Evolutionary conservation across 2,888 invertebrate species (phyloP).

Genomic region (Scelioninae gen. 1): DNA sequence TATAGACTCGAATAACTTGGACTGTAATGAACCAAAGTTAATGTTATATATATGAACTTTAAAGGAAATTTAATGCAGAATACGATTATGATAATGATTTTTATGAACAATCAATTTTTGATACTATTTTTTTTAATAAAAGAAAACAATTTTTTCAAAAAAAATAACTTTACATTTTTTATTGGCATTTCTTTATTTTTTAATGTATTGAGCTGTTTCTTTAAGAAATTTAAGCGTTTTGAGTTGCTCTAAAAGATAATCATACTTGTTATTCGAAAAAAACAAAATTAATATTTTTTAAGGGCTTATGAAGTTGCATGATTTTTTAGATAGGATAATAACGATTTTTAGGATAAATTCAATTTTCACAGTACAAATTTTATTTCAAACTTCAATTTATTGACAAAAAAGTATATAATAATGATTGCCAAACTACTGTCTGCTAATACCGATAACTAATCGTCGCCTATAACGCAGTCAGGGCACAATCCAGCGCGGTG

Average conservation of each 20-base stretch:
- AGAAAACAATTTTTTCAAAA: slow-evolving; percentile 12
- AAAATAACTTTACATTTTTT: slow-evolving; percentile 13
- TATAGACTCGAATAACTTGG: too few species aligned
- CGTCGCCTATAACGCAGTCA: slow-evolving; percentile 8
- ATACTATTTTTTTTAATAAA: slow-evolving; percentile 19
- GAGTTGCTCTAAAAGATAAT: slow-evolving; percentile 22
- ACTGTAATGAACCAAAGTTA: too few species aligned
- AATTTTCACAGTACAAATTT: too few species aligned
- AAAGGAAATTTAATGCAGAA: too few species aligned
- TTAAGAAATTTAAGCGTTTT: neutral
- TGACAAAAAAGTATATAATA: slow-evolving; percentile 9
- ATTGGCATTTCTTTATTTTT: slow-evolving; percentile 17
- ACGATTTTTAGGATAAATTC: slow-evolving; percentile 14
- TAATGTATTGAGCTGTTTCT: neutral
- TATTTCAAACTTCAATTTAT: slow-evolving; percentile 16
- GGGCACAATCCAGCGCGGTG: slow-evolving; percentile 19
- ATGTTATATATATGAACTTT: too few species aligned
- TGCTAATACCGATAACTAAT: too few species aligned
- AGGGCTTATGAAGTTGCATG: slow-evolving; percentile 13
- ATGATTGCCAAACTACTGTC: too few species aligned
- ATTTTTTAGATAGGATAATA: slow-evolving; percentile 25
- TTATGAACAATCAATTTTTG: too few species aligned
- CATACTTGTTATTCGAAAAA: slow-evolving; percentile 1
- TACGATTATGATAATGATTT: too few species aligned
- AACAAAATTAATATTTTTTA: slow-evolving; percentile 27